phyloP scores from a whole-genome alignment of 2,888 invertebrate genomes.

The Drosophila lacicola region DNA sequence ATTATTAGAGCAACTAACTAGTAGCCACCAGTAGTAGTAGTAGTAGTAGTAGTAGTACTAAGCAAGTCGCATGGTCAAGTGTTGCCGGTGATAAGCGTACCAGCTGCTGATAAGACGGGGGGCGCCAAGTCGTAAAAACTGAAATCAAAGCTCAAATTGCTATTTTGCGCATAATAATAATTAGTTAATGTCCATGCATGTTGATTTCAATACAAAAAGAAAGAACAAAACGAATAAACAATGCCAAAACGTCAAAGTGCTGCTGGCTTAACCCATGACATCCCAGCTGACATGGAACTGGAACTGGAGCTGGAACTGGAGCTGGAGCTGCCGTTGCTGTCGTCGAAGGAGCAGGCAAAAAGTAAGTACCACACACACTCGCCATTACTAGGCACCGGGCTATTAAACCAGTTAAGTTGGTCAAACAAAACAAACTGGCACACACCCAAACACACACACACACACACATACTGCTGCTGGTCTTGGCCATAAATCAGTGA shows the following conservation, averaged over 20 bases:
- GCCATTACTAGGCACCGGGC: slow-evolving; percentile 47
- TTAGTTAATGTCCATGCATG: slow-evolving; percentile 47
- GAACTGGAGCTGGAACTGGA: slow-evolving; percentile 24
- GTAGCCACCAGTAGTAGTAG: slow-evolving; percentile 5
- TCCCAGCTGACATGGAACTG: slow-evolving; percentile 27
- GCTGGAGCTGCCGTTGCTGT: slow-evolving; percentile 55
- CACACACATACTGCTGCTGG: slow-evolving; percentile 18
- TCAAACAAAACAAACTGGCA: slow-evolving; percentile 55
- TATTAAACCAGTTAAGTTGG: slow-evolving; percentile 76
- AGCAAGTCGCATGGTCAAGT: slow-evolving; percentile 47
- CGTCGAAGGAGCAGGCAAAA: slow-evolving; percentile 63
- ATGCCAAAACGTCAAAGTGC: slow-evolving; percentile 55
- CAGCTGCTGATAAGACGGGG: slow-evolving; percentile 51
- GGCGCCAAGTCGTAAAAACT: slow-evolving; percentile 64
- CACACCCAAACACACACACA: slow-evolving; percentile 24
- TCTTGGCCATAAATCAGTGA: slow-evolving; percentile 75
- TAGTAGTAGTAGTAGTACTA: background rate
- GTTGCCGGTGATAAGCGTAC: slow-evolving; percentile 66
- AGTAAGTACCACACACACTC: slow-evolving; percentile 55
- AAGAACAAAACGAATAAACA: slow-evolving; percentile 20
- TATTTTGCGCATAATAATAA: slow-evolving; percentile 43
- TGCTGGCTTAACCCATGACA: slow-evolving; percentile 42
- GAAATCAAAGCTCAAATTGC: slow-evolving; percentile 31
- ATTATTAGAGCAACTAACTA: slow-evolving; percentile 10
- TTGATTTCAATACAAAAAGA: slow-evolving; percentile 24